Base-by-base conservation (phyloP, 2,888 invertebrate genomes). In the Aphidius colemani region DNA sequence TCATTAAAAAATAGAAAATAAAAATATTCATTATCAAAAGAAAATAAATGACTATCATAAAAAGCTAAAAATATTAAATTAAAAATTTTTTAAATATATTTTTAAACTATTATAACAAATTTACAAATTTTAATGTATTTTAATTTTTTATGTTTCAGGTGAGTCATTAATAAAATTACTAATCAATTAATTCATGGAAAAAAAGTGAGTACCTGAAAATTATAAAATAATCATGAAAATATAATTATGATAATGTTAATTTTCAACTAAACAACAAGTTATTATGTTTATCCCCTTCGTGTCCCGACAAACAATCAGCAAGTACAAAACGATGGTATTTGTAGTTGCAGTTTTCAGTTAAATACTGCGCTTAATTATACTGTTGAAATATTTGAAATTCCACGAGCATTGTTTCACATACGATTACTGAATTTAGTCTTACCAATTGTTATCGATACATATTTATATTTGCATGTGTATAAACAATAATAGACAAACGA, bases 341-440 rank as follows among this genome's bases (percentile, higher is more conserved):
- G 66, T 30, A 30, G 49, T 70, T 66, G 68, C 64, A 30, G 30
- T 70, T 64, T 68, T 66, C 63, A 57, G 67, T 65, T 72, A 66
- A 68, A 66, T 64, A 65, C 65, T 63, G 39, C 65, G 70, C 72
- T 74, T 71, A 74, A 74, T 75, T 71, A 64, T 69, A 70, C 56
- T 13, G 30, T 30, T 30, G 45, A 39, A 72, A 72, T 69, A 70
- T 66, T 70, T 69, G 67, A 64, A 76, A 75, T 76, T 72, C 71
- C 75, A 61, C 71, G 69, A 71, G 73, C 75, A 74, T 74, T 75
- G 76, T 76, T 74, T 74, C 73, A 72, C 72, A 71, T 72, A 72
- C 73, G 72, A 75, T 71, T 65, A 70, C 66, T 69, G 67, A 73
- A 77, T 75, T 73, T 70, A 72, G 67, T 72, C 72, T 73, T 69